These are phyloP conservation scores for Dynastes maya DNA, from an alignment of 2,888 invertebrate genomes.

Conservation along the genomic window DNA sequence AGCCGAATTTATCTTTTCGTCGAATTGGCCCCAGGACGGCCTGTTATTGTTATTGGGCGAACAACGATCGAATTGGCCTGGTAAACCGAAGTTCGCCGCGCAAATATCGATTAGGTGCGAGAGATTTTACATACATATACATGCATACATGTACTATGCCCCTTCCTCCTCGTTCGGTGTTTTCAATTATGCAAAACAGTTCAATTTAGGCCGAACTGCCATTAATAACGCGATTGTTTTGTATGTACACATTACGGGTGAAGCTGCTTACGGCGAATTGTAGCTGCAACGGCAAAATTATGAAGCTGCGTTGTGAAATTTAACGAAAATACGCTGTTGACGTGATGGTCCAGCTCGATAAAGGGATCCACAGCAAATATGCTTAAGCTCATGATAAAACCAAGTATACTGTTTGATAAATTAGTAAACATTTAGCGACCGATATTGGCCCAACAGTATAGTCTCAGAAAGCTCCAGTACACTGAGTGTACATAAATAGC, in stretches of 20 bases:
- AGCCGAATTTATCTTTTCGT: conserved; percentile 10
- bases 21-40: conserved; percentile 3
- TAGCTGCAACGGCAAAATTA: neutral
- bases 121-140: conserved; percentile 13
- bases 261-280: neutral
- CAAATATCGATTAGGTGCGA: neutral
- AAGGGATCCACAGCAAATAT: too few relatives aligned
- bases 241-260: neutral
- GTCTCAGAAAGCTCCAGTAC: too few relatives aligned
- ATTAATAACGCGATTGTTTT: conserved; percentile 2
- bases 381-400: too few relatives aligned
- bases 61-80: conserved; percentile 7
- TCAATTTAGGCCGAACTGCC: conserved; percentile 4
- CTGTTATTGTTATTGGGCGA: conserved; percentile 13
- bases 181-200: conserved; percentile 11
- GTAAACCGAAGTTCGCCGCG: conserved; percentile 12
- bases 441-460: too few relatives aligned
- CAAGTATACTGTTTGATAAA: too few relatives aligned
- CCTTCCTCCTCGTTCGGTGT: neutral
- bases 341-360: neutral
- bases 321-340: too few relatives aligned
- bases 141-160: neutral
- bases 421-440: too few relatives aligned
- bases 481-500: too few relatives aligned
- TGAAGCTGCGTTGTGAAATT: neutral